Base-by-base conservation (phyloP, 1,140 invertebrate species). In the Aporrectodea caliginosa region DNA sequence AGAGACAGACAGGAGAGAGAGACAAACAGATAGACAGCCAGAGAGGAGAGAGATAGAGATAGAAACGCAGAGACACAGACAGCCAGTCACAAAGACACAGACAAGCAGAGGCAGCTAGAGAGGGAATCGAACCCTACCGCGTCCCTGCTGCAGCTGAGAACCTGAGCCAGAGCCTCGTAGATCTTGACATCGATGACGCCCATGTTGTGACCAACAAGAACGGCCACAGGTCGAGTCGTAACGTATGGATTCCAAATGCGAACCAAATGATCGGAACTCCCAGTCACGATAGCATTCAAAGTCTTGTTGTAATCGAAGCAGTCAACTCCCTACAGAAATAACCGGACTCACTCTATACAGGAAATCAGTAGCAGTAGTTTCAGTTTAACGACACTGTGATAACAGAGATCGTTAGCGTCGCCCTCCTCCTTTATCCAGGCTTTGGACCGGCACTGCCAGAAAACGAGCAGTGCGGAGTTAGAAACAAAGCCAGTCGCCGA, bases 201-300 rank as follows among this genome's bases (percentile, higher is more conserved):
- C 0, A 92, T 90, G 81, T 91, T 91, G 86, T 95, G 93, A 14
- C 93, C 93, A 27, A 88, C 87, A 2, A 94, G 87, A 6, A 91
- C 86, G 1, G 89, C 89, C 43, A 88, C 91, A 0, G 92, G 89
- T 83, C 91, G 91, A 31, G 86, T 86, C 1, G 92, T 90, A 27
- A 93, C 91, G 85, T 93, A 93, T 0, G 92, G 90, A 85, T 93
- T 93, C 93, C 93, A 95, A 29, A 93, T 84, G 16, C 92, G 90
- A 0, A 94, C 90, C 69, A 91, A 84, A 83, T 92, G 92, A 85
- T 94, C 93, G 0, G 91, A 90, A 69, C 93, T 92, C 2, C 93
- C 93, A 1, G 93, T 88, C 27, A 85, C 86, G 43, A 88, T 79
- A 30, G 87, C 81, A 78, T 87, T 87, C 14, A 88, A 79, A 72